Percentiles rank a stretch among this genome's conserved stretches.
phyloP scores from a whole-genome alignment of 2,888 invertebrate genomes.

The Caenorhabditis plicata region DNA sequence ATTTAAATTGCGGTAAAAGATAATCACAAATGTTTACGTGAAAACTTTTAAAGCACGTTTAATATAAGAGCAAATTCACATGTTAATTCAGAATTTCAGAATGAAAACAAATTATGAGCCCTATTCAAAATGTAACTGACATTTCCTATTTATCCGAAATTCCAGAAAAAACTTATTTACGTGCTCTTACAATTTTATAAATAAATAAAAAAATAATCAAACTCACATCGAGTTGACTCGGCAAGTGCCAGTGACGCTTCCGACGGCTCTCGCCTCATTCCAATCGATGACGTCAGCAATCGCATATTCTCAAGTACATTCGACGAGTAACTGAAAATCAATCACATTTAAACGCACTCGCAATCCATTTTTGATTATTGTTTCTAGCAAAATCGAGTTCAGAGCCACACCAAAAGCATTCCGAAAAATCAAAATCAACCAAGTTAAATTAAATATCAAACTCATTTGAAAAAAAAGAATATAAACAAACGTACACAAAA shows the following conservation, averaged over 20 bases:
- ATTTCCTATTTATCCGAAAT: too few relatives aligned
- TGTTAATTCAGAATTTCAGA: too few relatives aligned
- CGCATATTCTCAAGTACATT: conserved; percentile 42
- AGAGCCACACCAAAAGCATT: too few relatives aligned
- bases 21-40: too few relatives aligned
- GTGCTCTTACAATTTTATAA: too few relatives aligned
- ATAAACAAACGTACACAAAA: conserved; percentile 16
- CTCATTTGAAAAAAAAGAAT: conserved; percentile 1
- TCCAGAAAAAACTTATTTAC: too few relatives aligned
- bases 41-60: too few relatives aligned
- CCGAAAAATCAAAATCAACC: neutral
- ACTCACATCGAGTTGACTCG: conserved; percentile 48
- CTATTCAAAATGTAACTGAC: too few relatives aligned
- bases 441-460: too few relatives aligned
- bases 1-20: too few relatives aligned
- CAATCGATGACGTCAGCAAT: conserved; percentile 23
- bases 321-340: conserved; percentile 42
- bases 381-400: neutral
- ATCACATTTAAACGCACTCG: neutral
- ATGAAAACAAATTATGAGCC: too few relatives aligned
- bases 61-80: too few relatives aligned
- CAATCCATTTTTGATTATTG: neutral
- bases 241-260: conserved; percentile 38
- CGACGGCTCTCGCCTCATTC: conserved; percentile 23
- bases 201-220: neutral